Conservation (phyloP, 1,140 invertebrate genomes). For the Cotesia typhae region DNA sequence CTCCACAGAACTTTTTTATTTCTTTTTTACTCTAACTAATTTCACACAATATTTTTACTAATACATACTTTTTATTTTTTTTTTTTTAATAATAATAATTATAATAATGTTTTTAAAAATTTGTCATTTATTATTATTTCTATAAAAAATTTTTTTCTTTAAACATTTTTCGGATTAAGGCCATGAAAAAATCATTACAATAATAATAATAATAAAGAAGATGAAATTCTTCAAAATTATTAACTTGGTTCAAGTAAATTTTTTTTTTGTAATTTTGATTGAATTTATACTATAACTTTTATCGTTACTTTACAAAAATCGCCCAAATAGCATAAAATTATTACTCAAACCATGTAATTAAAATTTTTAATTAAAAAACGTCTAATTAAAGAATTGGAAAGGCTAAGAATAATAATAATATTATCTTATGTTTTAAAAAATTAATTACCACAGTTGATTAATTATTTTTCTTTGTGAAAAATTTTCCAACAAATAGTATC, state of each 20-base stretch:
- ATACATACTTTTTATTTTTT: slow-evolving; percentile 5
- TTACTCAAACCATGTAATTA: too few relatives aligned
- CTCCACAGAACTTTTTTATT: neutral
- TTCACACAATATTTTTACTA: neutral
- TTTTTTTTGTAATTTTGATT: neutral
- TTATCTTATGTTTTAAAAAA: neutral
- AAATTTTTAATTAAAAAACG: too few relatives aligned
- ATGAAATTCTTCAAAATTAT: too few relatives aligned
- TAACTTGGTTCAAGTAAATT: too few relatives aligned
- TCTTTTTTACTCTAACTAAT: neutral
- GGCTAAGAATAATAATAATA: neutral
- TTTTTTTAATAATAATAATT: neutral
- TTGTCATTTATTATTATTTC: neutral
- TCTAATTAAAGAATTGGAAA: too few relatives aligned
- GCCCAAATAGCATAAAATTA: too few relatives aligned
- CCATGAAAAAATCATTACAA: neutral
- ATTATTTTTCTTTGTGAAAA: too few relatives aligned
- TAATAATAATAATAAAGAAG: too few relatives aligned
- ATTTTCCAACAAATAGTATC: too few relatives aligned
- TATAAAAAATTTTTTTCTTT: too few relatives aligned
- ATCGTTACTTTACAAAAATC: too few relatives aligned
- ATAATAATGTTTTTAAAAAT: neutral
- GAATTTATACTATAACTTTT: neutral
- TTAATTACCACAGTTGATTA: neutral
- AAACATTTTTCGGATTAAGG: too few relatives aligned